Percentiles rank a stretch among this genome's conserved stretches.
Evolutionary conservation across 2,888 invertebrate genomes (phyloP).

Genomic region (Petrophora chlorosata): DNA sequence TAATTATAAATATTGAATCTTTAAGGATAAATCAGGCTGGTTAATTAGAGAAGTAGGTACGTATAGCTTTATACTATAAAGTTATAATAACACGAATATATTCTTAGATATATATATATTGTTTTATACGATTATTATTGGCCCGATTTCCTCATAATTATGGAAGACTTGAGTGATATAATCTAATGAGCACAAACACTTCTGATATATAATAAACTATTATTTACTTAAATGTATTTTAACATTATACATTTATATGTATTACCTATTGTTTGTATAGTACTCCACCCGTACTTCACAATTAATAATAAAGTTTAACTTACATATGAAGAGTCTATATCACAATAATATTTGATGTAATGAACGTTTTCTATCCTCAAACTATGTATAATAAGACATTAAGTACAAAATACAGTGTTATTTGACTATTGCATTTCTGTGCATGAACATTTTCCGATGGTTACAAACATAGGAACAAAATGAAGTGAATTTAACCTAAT

Average conservation of each 20-base stretch:
- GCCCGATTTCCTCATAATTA: conserved; percentile 45
- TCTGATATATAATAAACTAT: conserved; percentile 20
- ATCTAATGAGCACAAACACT: conserved; percentile 44
- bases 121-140: conserved; percentile 18
- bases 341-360: conserved; percentile 71
- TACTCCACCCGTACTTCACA: conserved; percentile 65
- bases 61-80: conserved; percentile 43
- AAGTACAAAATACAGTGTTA: conserved; percentile 73
- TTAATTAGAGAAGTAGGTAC: conserved; percentile 41
- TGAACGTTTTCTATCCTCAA: conserved; percentile 55
- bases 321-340: conserved; percentile 69
- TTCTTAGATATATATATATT: conserved; percentile 17
- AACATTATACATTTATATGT: conserved; percentile 19
- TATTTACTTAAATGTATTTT: conserved; percentile 13
- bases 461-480: conserved; percentile 73
- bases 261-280: conserved; percentile 28
- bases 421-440: conserved; percentile 60
- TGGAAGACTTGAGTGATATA: conserved; percentile 68
- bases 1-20: conserved; percentile 36
- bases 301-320: conserved; percentile 47
- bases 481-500: conserved; percentile 58
- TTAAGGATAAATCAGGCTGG: conserved; percentile 44
- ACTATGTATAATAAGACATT: conserved; percentile 56
- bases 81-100: conserved; percentile 17
- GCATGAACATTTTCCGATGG: conserved; percentile 59